These are phyloP conservation scores for Odocoileus hemionus DNA, from an alignment of 2,113 vertebrate genomes.

Conservation along the genomic window DNA sequence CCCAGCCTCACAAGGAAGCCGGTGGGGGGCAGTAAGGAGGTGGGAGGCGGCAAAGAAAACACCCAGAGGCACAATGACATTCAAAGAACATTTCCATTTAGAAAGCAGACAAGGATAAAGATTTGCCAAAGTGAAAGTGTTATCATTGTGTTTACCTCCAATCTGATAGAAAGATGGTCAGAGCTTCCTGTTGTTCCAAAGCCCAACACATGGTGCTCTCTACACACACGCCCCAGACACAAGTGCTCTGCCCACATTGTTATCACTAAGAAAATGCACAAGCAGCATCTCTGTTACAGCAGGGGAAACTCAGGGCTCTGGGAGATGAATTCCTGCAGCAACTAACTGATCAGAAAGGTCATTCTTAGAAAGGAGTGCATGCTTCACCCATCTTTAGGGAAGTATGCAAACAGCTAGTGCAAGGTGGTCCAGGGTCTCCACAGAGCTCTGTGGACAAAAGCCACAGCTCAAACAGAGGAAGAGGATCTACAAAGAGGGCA, in stretches of 20 bases:
- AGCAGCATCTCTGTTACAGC: background rate
- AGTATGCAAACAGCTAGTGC: accelerated
- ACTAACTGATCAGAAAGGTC: background rate
- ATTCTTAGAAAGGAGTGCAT: accelerated
- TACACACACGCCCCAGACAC: too few relatives aligned
- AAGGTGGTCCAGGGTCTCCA: accelerated
- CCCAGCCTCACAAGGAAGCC: accelerated
- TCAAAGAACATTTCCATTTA: background rate
- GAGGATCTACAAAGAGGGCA: background rate
- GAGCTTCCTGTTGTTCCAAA: background rate
- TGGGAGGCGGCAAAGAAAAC: background rate
- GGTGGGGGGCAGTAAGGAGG: background rate
- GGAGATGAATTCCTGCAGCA: background rate
- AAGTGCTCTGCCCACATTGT: accelerated
- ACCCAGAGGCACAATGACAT: background rate
- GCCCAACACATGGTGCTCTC: accelerated
- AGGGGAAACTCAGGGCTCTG: background rate
- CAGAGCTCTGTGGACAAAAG: background rate
- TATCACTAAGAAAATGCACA: background rate
- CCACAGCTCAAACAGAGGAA: background rate
- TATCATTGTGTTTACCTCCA: background rate
- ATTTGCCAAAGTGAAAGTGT: background rate
- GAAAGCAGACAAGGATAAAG: background rate
- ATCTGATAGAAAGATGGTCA: background rate
- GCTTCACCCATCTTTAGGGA: background rate